Base-by-base conservation (phyloP, 2,113 vertebrate genomes). In the Platichthys flesus region DNA sequence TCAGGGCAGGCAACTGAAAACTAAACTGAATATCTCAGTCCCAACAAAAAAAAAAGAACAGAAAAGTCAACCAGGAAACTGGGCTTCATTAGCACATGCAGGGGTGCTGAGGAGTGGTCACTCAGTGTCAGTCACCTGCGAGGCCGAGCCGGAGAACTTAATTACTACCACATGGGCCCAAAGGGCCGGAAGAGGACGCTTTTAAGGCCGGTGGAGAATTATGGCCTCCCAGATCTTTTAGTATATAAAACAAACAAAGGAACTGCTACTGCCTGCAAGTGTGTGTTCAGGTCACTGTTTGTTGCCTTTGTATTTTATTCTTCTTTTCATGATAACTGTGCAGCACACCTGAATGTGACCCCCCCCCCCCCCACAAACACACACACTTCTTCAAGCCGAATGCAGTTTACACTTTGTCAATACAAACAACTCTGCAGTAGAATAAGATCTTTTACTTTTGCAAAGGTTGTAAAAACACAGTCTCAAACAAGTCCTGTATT, bases 121-220 rank as follows among this genome's bases (percentile, higher is more conserved):
- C 82, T 84, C 71, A 62, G 71, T 88, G 86, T 92, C 90, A 89
- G 90, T 93, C 85, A 93, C 88, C 90, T 91, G 84, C 90, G 37
- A 55, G 78, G 76, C 81, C 45, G 16, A 85, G 81, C 68, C 76
- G 63, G 45, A 91, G 85, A 90, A 79, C 93, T 74, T 97, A 98
- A 98, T 97, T 95, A 94, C 94, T 95, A 94, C 93, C 97, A 98
- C 96, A 97, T 97, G 96, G 91, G 90, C 76, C 76, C 79, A 85
- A 79, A 87, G 84, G 83, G 82, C 90, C 85, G 85, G 90, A 93
- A 95, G 94, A 94, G 94, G 95, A 95, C 86, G 84, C 93, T 96
- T 95, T 95, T 88, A 92, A 95, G 94, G 93, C 96, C 94, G 94
- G 95, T 93, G 86, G 91, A 95, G 95, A 96, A 96, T 96, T 96